Evolutionary conservation across 2,888 invertebrate species (phyloP), one percentile per base, ranked within the genome.

Genomic region (Xiphydria camelus): DNA sequence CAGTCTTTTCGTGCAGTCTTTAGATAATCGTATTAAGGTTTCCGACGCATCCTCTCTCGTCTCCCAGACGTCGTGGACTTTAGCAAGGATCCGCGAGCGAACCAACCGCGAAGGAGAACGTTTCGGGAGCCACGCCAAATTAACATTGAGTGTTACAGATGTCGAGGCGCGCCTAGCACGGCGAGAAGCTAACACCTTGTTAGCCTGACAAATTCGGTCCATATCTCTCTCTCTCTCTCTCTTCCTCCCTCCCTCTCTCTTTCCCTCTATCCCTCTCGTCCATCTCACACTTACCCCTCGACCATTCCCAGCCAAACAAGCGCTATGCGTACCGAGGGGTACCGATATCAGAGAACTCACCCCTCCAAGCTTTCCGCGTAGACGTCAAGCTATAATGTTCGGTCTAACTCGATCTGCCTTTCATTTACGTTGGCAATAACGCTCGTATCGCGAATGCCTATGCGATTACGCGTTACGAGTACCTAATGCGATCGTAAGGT

Each of bases 191-290:
- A 70, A 69, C 69, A 70, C 68, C 68, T 71, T 70, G 71, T 72
- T 72, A 71, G 70, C 62, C 59, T 67, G 70, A 71, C 69, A 72
- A 72, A 72, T 71, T 66, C 59, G 57, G 56, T 57, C 62, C 64
- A 61, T 68, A 61, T 63, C 63, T 62, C 47, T 47, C 47, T 35
- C 21, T 44, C 26, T 40, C 49, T 47, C 50, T 45, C 55, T 44
- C 46, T 37, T 39, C 29, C 22, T 26, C 20, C 4, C 10, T 19
- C 36, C 26, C 45, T 35, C 18, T 21, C 25, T 15, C 12, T 47
- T 19, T 26, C 31, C 5, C 14, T 29, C 12, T 4, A 29, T 3
- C 9, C 15, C 29, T 29, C 29, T 1, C n/a, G n/a, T n/a, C n/a
- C n/a, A n/a, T n/a, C n/a, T n/a, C n/a, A n/a, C n/a, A n/a, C n/a